A percentile compares a stretch with the other conserved stretches of the same genome.
phyloP scores from a whole-genome alignment of 2,113 vertebrate species.

The Tricholaema leucomelas region DNA sequence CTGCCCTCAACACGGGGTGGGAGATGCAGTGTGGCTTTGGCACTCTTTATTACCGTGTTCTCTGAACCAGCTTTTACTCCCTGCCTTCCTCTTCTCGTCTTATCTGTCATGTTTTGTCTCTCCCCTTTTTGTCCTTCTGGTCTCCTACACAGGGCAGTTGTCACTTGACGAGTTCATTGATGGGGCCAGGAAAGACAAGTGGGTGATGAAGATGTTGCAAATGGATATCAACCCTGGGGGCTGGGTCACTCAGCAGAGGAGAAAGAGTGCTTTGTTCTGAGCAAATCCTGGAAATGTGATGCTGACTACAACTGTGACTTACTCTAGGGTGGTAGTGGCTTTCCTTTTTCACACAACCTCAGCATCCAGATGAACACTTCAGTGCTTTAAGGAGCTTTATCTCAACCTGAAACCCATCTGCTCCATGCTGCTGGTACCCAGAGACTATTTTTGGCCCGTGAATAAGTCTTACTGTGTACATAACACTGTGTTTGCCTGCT shows the following conservation, averaged over 20 bases:
- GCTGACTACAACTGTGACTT: background rate
- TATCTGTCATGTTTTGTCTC: background rate
- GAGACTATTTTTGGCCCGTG: constrained; percentile 10
- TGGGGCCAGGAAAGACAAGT: constrained; percentile 89
- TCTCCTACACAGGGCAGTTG: constrained; percentile 81
- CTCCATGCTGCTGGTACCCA: background rate
- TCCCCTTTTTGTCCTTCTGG: background rate
- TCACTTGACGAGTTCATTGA: constrained; percentile 92
- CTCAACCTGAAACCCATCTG: background rate
- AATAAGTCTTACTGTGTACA: constrained; percentile 15
- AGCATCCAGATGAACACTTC: background rate
- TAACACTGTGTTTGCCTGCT: background rate
- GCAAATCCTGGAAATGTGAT: background rate
- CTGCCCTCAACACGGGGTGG: background rate
- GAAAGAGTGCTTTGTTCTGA: constrained; percentile 78
- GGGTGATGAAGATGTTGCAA: constrained; percentile 98
- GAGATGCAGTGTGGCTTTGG: background rate
- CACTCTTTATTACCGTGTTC: background rate
- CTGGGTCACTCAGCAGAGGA: constrained; percentile 85
- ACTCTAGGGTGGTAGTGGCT: background rate
- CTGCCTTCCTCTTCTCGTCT: background rate
- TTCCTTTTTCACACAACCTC: background rate
- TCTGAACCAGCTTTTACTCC: background rate
- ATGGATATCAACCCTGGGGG: constrained; percentile 88
- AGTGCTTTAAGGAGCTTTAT: background rate